Evolutionary conservation across 2,113 vertebrate species (phyloP), one percentile per base, ranked within the genome.

Genomic region (Nymphicus hollandicus): DNA sequence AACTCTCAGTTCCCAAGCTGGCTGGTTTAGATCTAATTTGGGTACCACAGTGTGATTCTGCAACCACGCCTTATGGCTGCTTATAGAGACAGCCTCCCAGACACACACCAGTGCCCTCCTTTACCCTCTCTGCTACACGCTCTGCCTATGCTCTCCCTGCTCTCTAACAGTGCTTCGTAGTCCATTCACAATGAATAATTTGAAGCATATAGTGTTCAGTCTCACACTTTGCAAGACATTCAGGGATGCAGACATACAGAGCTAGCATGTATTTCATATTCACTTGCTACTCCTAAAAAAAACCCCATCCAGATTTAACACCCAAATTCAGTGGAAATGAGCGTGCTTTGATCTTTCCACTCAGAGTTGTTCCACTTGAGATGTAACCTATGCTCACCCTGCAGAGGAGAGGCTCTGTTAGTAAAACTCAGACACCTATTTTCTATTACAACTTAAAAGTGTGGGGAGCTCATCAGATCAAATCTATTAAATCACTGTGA

Each of bases 301-400:
- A 13, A 35, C 0, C 33, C 4, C 23, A 77, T 63, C 8, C 50
- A 52, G 24, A 85, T 73, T 85, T 70, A 85, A 52, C 70, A 89
- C 39, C 29, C 84, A 35, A 66, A 89, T 89, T 91, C 61, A 85
- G 49, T 92, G 93, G 92, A 97, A 97, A 95, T 10, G 46, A 66
- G 29, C 33, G 55, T 68, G 41, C 44, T 93, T 79, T 4, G 4
- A 56, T 87, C 78, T 96, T 96, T 94, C 91, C 95, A 82, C 63
- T 92, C 71, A 82, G 61, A 77, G 46, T 47, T 87, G 52, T 93
- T 96, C 93, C 91, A 79, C 79, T 96, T 89, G 71, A 94, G 44
- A 76, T 5, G 65, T 35, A 71, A 76, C 86, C 73, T 86, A 46
- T 47, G 27, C 52, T 69, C 2, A 8, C 39, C 37, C 37, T 87